Evolutionary conservation across 1,140 invertebrate species (phyloP).

Genomic region (Hylaeus anthracinus): DNA sequence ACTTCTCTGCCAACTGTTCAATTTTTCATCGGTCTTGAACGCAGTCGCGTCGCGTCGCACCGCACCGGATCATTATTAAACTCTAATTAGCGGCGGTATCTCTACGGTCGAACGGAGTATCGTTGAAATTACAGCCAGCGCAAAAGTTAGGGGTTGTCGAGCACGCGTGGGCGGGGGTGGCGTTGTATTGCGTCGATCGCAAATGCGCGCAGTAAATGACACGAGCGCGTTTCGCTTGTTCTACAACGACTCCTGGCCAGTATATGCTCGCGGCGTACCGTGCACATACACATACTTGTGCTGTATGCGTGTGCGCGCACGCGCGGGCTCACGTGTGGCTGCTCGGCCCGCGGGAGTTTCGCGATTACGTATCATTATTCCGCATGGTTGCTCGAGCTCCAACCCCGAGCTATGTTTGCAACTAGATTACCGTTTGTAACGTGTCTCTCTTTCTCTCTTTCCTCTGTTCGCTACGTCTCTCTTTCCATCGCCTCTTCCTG

Average conservation of each 20-base stretch:
- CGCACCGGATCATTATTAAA: constrained; percentile 18
- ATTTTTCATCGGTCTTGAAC: neutral
- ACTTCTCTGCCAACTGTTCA: neutral
- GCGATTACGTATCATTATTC: constrained; percentile 79
- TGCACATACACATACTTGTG: constrained; percentile 9
- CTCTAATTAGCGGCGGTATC: constrained; percentile 24
- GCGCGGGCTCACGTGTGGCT: constrained; percentile 16
- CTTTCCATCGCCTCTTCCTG: neutral
- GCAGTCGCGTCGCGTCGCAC: too few species aligned
- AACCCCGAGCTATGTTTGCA: constrained; percentile 69
- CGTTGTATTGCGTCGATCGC: constrained; percentile 10
- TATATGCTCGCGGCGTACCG: neutral
- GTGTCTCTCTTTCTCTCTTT: constrained; percentile 7
- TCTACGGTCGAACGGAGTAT: neutral
- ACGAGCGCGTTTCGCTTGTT: constrained; percentile 36
- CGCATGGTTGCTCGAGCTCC: constrained; percentile 73
- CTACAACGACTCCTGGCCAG: constrained; percentile 28
- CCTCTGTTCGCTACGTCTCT: neutral
- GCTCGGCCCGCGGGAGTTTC: constrained; percentile 64
- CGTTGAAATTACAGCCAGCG: constrained; percentile 4
- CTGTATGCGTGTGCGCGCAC: constrained; percentile 8
- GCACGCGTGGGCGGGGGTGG: too few species aligned
- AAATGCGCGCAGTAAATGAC: constrained; percentile 35
- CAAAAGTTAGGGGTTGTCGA: constrained; percentile 11
- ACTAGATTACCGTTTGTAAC: constrained; percentile 69